A percentile compares a stretch with the other conserved stretches of the same genome.
These are phyloP conservation scores for Sepiola atlantica DNA, from an alignment of 2,888 invertebrate genomes.

Conservation along the genomic window DNA sequence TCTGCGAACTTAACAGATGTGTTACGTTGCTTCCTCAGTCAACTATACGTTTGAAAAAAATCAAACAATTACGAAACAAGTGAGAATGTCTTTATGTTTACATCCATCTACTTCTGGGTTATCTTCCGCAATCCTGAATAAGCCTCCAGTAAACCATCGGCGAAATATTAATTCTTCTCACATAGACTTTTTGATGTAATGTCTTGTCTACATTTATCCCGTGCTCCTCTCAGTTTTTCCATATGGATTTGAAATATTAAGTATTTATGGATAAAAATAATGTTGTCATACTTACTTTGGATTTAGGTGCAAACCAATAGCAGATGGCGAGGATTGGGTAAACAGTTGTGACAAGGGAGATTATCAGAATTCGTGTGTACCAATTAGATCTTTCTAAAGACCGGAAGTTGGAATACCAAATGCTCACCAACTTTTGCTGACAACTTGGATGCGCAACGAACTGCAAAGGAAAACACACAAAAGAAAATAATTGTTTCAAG, in stretches of 20 bases:
- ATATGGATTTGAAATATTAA: neutral
- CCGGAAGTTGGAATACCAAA: conserved; percentile 69
- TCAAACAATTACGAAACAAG: too few relatives aligned
- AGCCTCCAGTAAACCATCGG: too few relatives aligned
- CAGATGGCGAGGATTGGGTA: conserved; percentile 67
- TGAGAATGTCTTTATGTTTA: too few relatives aligned
- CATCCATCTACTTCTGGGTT: too few relatives aligned
- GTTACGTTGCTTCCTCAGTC: too few relatives aligned
- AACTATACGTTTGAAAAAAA: too few relatives aligned
- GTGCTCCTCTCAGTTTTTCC: too few relatives aligned
- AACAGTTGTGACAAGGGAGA: conserved; percentile 60
- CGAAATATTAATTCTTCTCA: too few relatives aligned
- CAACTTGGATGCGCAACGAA: conserved; percentile 72
- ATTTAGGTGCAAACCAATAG: conserved; percentile 66
- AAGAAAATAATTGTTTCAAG: neutral
- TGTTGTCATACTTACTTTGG: conserved; percentile 58
- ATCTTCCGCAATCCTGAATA: too few relatives aligned
- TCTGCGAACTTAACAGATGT: too few relatives aligned
- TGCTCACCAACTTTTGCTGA: conserved; percentile 71
- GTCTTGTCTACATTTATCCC: too few relatives aligned
- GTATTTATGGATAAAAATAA: neutral
- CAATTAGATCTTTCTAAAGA: conserved; percentile 65
- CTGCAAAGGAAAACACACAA: conserved; percentile 54
- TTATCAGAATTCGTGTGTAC: conserved; percentile 61
- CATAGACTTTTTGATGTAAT: too few relatives aligned